phyloP scores from a whole-genome alignment of 1,140 invertebrate genomes.

The Drosophila ironensis region DNA sequence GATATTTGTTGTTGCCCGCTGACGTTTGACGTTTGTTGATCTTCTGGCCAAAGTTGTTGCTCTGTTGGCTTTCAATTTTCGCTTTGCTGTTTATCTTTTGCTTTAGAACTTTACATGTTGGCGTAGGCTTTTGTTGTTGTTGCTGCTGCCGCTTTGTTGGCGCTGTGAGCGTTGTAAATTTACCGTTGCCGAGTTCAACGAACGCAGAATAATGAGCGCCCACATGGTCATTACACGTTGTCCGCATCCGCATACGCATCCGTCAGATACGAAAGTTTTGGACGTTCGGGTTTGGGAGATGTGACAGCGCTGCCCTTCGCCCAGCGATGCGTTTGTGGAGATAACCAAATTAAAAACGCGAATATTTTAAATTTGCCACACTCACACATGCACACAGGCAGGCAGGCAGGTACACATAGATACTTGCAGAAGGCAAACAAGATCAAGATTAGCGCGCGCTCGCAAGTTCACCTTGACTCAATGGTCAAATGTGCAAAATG shows the following conservation, averaged over 20 bases:
- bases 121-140: constrained; percentile 60
- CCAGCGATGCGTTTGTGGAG: constrained; percentile 52
- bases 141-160: constrained; percentile 21
- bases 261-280: constrained; percentile 9
- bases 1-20: constrained; percentile 65
- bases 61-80: constrained; percentile 60
- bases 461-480: constrained; percentile 75
- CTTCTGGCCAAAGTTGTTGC: constrained; percentile 9
- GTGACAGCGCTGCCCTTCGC: constrained; percentile 70
- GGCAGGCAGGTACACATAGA: constrained; percentile 20
- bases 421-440: constrained; percentile 70
- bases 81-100: constrained; percentile 73
- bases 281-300: background rate
- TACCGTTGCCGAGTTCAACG: constrained; percentile 73
- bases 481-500: constrained; percentile 79
- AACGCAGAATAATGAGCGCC: constrained; percentile 49
- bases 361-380: constrained; percentile 45
- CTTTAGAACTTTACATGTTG: constrained; percentile 79
- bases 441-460: constrained; percentile 70
- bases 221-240: constrained; percentile 56
- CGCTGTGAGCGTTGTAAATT: constrained; percentile 65
- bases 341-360: constrained; percentile 54
- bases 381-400: background rate
- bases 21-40: constrained; percentile 40
- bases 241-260: constrained; percentile 12